A percentile compares a stretch with the other conserved stretches of the same genome.
These are phyloP conservation scores for Plemyria rubiginata DNA, from an alignment of 2,888 invertebrate species.

Conservation along the genomic window DNA sequence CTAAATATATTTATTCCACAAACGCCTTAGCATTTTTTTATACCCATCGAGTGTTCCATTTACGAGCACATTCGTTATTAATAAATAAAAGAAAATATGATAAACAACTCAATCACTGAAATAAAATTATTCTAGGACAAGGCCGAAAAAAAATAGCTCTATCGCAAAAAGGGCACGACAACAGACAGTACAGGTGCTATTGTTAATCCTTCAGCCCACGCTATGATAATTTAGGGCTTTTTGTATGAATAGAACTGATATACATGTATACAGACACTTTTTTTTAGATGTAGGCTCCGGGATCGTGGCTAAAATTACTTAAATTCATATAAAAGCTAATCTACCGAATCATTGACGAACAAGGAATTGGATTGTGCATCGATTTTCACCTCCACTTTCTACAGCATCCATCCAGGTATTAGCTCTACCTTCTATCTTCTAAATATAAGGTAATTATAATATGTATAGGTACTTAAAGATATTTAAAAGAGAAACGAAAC, in stretches of 20 bases:
- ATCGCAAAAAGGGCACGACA: constrained; percentile 3
- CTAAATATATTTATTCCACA: not conserved
- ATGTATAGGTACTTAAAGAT: not conserved
- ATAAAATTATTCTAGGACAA: constrained; percentile 7
- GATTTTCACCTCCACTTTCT: too few relatives aligned
- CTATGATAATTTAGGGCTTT: not conserved
- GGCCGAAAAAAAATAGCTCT: constrained; percentile 8
- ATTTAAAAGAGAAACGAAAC: not conserved
- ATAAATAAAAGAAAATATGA: not conserved
- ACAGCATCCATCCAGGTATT: too few relatives aligned
- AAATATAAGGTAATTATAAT: too few relatives aligned
- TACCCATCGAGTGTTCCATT: not conserved
- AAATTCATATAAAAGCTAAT: too few relatives aligned
- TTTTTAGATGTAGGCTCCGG: too few relatives aligned
- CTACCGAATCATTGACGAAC: too few relatives aligned
- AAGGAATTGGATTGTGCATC: too few relatives aligned
- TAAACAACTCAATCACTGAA: constrained; percentile 5
- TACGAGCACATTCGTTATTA: not conserved
- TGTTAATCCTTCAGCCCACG: constrained; percentile 7
- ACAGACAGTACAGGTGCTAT: not conserved
- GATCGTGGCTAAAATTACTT: too few relatives aligned
- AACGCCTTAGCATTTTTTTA: not conserved
- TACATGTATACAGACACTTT: too few relatives aligned
- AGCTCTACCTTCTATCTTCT: too few relatives aligned
- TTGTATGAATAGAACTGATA: too few relatives aligned